These are phyloP conservation scores for Branchinecta lynchi DNA, from an alignment of 1,140 invertebrate species.

Conservation along the genomic window DNA sequence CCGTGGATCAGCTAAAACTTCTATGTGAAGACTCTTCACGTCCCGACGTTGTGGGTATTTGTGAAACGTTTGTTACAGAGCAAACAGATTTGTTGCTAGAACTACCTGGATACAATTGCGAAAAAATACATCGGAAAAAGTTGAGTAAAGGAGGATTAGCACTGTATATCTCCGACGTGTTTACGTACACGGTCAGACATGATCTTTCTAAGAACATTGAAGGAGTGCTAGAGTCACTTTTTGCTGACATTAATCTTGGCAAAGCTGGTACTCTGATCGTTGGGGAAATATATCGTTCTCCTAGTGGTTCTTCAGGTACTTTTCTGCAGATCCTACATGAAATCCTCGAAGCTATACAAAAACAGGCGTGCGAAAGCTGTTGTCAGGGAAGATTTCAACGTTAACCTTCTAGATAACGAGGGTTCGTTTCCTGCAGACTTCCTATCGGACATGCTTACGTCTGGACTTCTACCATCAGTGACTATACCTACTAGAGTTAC, in stretches of 20 bases:
- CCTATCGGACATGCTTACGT: neutral
- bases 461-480: neutral
- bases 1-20: neutral
- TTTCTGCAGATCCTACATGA: neutral
- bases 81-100: neutral
- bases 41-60: neutral
- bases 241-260: neutral
- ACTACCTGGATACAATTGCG: neutral
- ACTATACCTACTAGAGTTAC: neutral
- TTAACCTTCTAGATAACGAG: neutral
- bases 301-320: neutral
- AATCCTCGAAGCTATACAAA: neutral
- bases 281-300: neutral
- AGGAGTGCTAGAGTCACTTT: constrained; percentile 2
- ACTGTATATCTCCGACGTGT: neutral
- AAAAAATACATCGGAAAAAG: constrained; percentile 6
- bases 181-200: neutral
- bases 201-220: constrained; percentile 7
- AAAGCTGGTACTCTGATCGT: neutral
- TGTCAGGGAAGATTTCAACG: neutral
- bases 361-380: neutral
- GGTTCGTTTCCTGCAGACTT: neutral
- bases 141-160: constrained; percentile 7
- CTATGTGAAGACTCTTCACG: neutral
- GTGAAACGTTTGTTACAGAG: constrained; percentile 3